Conservation (phyloP, 2,888 invertebrate species). For the Trachelus iudaicus region DNA sequence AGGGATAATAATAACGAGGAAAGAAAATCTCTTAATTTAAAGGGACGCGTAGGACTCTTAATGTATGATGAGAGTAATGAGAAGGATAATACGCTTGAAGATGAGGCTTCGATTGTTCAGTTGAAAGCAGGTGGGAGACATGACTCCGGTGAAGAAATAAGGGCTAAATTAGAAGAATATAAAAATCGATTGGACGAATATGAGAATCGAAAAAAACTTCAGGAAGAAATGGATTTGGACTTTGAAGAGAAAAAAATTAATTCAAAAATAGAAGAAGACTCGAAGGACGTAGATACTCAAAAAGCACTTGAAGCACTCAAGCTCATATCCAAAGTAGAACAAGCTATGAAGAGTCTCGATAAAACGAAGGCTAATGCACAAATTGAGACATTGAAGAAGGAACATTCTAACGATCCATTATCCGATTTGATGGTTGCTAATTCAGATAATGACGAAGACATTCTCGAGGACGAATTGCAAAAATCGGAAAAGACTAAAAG, state of each 20-base stretch:
- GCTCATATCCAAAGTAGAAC: conserved; percentile 40
- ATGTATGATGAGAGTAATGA: conserved; percentile 13
- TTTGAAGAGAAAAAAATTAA: background rate
- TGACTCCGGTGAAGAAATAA: conserved; percentile 37
- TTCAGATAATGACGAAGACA: conserved; percentile 21
- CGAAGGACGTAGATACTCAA: conserved; percentile 30
- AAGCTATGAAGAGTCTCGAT: conserved; percentile 29
- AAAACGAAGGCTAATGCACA: background rate
- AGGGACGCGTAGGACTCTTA: conserved; percentile 5
- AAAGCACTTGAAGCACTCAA: conserved; percentile 39
- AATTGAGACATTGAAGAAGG: background rate
- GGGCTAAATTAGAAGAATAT: conserved; percentile 41
- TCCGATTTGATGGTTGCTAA: conserved; percentile 7
- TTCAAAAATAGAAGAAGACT: background rate
- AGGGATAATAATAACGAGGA: conserved; percentile 14
- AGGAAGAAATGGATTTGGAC: background rate
- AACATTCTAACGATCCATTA: conserved; percentile 11
- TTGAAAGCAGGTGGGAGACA: conserved; percentile 1
- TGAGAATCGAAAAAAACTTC: conserved; percentile 24
- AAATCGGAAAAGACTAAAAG: conserved; percentile 37
- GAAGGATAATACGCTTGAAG: conserved; percentile 12
- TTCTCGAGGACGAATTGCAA: conserved; percentile 33
- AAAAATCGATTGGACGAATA: conserved; percentile 39
- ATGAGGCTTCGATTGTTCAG: conserved; percentile 12
- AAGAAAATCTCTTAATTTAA: conserved; percentile 5